phyloP scores from a whole-genome alignment of 2,797 vertebrate genomes.

The Toxotes lorentzi region DNA sequence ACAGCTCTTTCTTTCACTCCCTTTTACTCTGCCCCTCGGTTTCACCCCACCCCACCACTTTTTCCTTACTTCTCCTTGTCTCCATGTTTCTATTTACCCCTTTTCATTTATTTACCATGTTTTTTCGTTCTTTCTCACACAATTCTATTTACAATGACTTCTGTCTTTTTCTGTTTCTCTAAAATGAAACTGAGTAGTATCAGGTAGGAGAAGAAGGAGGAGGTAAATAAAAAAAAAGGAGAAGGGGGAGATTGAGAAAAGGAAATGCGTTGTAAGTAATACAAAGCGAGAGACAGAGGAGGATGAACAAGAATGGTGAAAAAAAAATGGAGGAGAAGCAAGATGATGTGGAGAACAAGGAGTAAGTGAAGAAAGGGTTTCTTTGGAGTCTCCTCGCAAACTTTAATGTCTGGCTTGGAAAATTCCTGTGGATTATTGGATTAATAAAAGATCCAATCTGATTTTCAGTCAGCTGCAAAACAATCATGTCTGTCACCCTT shows the following conservation, averaged over 20 bases:
- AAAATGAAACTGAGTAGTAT: neutral
- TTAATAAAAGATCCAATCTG: neutral
- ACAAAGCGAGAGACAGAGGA: too few relatives aligned
- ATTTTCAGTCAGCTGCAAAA: neutral
- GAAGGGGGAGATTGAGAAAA: neutral
- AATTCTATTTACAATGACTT: neutral
- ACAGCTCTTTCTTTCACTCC: conserved; percentile 1
- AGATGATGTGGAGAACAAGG: too few relatives aligned
- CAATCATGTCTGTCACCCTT: neutral
- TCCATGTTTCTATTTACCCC: neutral
- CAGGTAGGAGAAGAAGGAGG: too few relatives aligned
- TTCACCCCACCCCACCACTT: neutral
- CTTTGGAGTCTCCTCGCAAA: too few relatives aligned
- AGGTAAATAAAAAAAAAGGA: neutral
- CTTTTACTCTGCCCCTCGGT: neutral
- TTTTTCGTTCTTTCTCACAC: neutral
- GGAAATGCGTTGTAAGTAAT: neutral
- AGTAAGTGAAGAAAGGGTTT: too few relatives aligned
- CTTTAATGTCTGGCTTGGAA: too few relatives aligned
- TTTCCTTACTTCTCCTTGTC: neutral
- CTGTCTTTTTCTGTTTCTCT: conserved; percentile 2
- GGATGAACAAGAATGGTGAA: too few relatives aligned
- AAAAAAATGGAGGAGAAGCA: too few relatives aligned
- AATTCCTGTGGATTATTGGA: neutral
- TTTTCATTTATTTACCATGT: neutral